Evolutionary conservation across 1,140 invertebrate species (phyloP), one percentile per base, ranked within the genome.

Genomic region (Bombus soroeensis): DNA sequence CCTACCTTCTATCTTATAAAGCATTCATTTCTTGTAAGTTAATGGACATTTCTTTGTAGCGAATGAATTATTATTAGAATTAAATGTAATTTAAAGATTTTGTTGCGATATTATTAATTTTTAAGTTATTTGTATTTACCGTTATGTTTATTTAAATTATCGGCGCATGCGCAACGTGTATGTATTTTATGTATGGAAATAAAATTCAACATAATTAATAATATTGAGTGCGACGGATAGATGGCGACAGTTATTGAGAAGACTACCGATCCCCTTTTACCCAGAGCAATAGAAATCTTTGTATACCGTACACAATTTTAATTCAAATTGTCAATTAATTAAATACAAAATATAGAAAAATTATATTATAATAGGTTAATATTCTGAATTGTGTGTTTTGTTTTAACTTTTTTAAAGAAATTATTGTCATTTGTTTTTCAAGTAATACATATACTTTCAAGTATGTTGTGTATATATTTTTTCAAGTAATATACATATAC

Each of bases 181-280:
- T n/a, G 5, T 22, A 72, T 32, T 72, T 72, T 47, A 59, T 43
- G 28, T 25, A 8, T 22, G 18, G 41, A 47, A 71, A 62, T n/a
- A 34, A 64, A 64, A 74, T 68, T 43, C 59, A 39, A 2, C 81
- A 10, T 66, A 81, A 74, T 81, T 85, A 57, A 47, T 74, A 74
- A 81, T 81, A 66, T 73, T 74, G 66, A 10, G 12, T 22, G 41
- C 8, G 22, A 43, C 57, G 34, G 57, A 32, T 81, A 85, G 83
- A 81, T 85, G 83, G 83, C 83, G 59, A 15, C 53, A 85, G 78
- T 22, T 85, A 74, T 64, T 62, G 59, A 78, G 9, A 10, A 57
- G 22, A 4, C 5, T 15, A 47, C 22, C 10, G 25, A 53, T 74
- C 32, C 25, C 25, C 39, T 66, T 81, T 81, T 79, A 70, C 32